Evolutionary conservation across 2,797 vertebrate genomes (phyloP).

Genomic region (Gymnothorax reevesii): DNA sequence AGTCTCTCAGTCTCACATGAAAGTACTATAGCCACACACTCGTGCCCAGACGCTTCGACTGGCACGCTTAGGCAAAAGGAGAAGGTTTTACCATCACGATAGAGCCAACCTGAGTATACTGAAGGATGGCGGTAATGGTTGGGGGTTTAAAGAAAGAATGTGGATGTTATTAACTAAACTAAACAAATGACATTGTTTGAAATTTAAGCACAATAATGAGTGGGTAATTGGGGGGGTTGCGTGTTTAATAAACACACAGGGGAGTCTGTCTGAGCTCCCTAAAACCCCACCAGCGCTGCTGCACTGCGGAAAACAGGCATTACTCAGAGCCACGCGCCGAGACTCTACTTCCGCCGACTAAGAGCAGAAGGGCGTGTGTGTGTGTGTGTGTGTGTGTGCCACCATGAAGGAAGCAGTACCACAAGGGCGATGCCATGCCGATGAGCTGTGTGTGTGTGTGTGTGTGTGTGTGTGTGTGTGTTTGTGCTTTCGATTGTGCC

Average conservation of each 20-base stretch:
- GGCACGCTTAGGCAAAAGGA: neutral
- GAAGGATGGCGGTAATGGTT: neutral
- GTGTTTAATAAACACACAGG: constrained; percentile 7
- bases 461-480: neutral
- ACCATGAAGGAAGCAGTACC: neutral
- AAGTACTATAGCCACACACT: neutral
- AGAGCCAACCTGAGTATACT: neutral
- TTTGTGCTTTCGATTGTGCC: neutral
- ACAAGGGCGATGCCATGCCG: neutral
- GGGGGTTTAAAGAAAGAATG: neutral
- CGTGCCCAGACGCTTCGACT: neutral
- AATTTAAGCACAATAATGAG: constrained; percentile 9
- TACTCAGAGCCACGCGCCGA: neutral
- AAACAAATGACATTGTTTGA: constrained; percentile 22
- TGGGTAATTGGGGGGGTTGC: neutral
- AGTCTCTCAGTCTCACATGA: neutral
- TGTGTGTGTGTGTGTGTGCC: neutral
- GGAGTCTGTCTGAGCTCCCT: constrained; percentile 19
- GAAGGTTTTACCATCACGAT: neutral
- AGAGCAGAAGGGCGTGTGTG: neutral
- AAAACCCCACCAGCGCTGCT: neutral
- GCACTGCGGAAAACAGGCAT: neutral
- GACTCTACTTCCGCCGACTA: neutral
- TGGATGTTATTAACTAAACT: constrained; percentile 20
- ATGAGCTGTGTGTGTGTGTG: neutral